phyloP scores from a whole-genome alignment of 2,113 vertebrate species.

The Peucedramus taeniatus region DNA sequence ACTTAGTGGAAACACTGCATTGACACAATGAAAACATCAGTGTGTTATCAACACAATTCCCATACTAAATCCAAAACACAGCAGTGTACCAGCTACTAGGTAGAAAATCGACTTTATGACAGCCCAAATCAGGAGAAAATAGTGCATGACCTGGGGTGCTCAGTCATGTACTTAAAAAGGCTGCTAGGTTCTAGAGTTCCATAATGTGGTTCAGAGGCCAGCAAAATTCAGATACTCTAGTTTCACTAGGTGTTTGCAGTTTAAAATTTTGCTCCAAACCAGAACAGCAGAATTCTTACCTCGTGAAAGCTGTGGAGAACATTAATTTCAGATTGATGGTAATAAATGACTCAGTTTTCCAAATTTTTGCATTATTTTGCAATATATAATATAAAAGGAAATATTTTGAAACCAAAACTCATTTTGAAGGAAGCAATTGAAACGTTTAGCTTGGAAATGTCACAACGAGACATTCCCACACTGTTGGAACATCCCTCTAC shows the following conservation, averaged over 20 bases:
- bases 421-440: constrained; percentile 27
- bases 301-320: background rate
- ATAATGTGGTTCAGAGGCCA: background rate
- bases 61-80: background rate
- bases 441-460: constrained; percentile 40
- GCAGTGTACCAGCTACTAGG: background rate
- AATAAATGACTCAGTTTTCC: background rate
- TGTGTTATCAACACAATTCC: background rate
- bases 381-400: constrained; percentile 14
- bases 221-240: background rate
- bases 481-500: constrained; percentile 26
- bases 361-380: background rate
- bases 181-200: background rate
- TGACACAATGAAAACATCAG: background rate
- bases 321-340: background rate
- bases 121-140: background rate
- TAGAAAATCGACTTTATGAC: background rate
- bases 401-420: constrained; percentile 38
- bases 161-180: background rate
- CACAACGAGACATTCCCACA: constrained; percentile 33
- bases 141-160: background rate
- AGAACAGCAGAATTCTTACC: background rate
- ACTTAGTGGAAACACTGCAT: background rate
- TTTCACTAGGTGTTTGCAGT: background rate
- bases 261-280: background rate